Evolutionary conservation across 2,113 vertebrate genomes (phyloP).

Genomic region (Caretta caretta): DNA sequence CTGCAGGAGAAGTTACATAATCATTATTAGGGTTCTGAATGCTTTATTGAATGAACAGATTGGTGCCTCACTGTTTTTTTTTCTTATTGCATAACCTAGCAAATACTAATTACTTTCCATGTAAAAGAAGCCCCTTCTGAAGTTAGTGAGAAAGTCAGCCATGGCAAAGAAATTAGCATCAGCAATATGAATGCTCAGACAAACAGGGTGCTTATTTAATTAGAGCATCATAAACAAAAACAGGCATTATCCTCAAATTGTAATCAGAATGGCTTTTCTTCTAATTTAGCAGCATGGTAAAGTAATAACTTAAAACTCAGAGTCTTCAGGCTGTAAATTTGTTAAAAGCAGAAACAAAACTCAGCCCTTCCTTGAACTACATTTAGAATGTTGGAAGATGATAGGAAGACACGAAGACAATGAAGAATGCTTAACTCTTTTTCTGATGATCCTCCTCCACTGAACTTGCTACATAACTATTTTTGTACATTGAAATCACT

Average conservation of each 20-base stretch:
- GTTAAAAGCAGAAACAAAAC: background rate
- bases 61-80: background rate
- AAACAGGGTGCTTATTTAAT: background rate
- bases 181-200: background rate
- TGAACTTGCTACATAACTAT: background rate
- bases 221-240: background rate
- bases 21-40: background rate
- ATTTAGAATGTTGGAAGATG: background rate
- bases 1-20: background rate
- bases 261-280: background rate
- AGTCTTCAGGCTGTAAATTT: background rate
- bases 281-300: background rate
- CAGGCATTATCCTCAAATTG: background rate
- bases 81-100: background rate
- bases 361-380: background rate
- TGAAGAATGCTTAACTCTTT: background rate
- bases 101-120: background rate
- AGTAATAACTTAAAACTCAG: background rate
- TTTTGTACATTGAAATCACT: background rate
- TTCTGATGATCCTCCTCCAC: background rate
- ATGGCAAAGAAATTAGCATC: background rate
- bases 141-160: background rate
- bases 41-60: background rate
- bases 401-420: background rate
- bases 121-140: background rate